Evolutionary conservation across 1,140 invertebrate genomes (phyloP), one percentile per base, ranked within the genome.

Genomic region (Drosophila littoralis): DNA sequence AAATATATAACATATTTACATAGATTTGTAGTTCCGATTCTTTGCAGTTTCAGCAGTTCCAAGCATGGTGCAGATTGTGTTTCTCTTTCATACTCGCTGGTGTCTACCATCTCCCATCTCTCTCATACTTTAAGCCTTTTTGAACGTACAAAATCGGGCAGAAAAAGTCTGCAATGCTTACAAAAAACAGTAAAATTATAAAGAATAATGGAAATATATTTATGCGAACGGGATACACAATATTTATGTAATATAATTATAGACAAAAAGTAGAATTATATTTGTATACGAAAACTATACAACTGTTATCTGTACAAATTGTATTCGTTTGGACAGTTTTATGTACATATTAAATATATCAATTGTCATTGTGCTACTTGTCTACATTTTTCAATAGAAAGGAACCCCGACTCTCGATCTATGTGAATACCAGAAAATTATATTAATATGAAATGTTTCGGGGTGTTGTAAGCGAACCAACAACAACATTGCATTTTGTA

Each of bases 1-100:
- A 75, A 75, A 75, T 65, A 66, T 68, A 70, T 70, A 28, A 70
- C 35, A 17, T n/a, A 57, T 9, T 28, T 57, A 45, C 22, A 51
- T 72, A 72, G 36, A 66, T 51, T 38, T 43, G 15, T 36, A 58
- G 28, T 7, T 50, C 28, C 6, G 28, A 12, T 48, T 17, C 17
- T 50, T 13, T 12, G 2, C 48, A 12, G 28, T 50, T 54, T 36
- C 33, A 0, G 13, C 51, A 7, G 15, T 46, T 46, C 7, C 6
- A 1, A n/a, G 5, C 28, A 32, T 28, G 28, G 12, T n/a, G 12
- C 54, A 28, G 32, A 54, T 36, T 12, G 4, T 36, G 51, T 15
- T 33, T 36, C 51, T 36, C 51, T 17, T 36, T 54, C 33, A 35
- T 15, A 15, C 51, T 54, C 33, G n/a, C 33, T 13, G 12, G 15